A percentile compares a stretch with the other conserved stretches of the same genome.
Conservation (phyloP, 2,888 invertebrate genomes). For the Aphrophora alni region DNA sequence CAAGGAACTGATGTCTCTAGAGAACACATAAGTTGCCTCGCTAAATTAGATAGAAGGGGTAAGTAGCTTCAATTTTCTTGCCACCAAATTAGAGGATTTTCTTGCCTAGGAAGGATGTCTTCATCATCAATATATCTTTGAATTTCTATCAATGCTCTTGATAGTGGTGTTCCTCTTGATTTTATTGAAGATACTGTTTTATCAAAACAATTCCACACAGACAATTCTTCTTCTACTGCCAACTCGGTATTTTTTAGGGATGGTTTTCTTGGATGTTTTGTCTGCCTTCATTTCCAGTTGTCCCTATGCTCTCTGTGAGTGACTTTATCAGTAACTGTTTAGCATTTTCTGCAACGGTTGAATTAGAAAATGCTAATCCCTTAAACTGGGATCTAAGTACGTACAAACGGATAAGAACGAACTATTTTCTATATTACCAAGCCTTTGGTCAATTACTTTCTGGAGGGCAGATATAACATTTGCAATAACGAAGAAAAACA, state of each 20-base stretch:
- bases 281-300: neutral
- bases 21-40: no score
- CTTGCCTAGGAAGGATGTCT: no score
- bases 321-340: neutral
- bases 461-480: neutral
- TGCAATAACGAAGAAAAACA: neutral
- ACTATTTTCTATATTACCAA: neutral
- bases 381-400: neutral
- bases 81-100: no score
- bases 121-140: no score
- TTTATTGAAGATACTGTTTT: no score
- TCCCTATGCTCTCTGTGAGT: neutral
- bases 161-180: no score
- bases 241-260: neutral
- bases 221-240: neutral
- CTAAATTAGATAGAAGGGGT: no score
- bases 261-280: neutral
- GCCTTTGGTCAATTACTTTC: neutral
- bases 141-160: no score
- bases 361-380: neutral
- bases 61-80: no score
- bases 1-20: no score
- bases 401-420: neutral
- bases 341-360: neutral
- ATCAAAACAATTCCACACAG: neutral